A percentile compares a stretch with the other conserved stretches of the same genome.
Conservation (phyloP, 2,888 invertebrate genomes). For the Melanostoma scalare region DNA sequence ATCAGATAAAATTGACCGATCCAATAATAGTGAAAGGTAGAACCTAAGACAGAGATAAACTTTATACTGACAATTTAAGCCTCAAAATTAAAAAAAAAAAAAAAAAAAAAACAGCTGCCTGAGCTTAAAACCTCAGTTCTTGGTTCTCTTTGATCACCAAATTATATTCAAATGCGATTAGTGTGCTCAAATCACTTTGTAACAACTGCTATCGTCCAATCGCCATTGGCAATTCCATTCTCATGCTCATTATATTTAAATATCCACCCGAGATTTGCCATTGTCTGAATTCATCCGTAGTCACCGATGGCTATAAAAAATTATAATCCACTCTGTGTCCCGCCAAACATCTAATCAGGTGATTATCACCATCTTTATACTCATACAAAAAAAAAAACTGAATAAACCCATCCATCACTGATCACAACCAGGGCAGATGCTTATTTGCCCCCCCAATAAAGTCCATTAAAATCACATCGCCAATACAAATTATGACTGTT, state of each 20-base stretch:
- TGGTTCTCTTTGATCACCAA: too few species aligned
- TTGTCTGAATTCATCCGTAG: constrained; percentile 21
- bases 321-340: constrained; percentile 35
- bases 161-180: too few species aligned
- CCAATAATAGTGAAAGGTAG: too few species aligned
- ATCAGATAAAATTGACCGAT: too few species aligned
- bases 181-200: too few species aligned
- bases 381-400: neutral
- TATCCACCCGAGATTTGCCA: constrained; percentile 4
- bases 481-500: constrained; percentile 43
- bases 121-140: too few species aligned
- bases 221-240: constrained; percentile 4
- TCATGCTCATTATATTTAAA: constrained; percentile 43
- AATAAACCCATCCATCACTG: constrained; percentile 7
- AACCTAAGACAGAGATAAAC: too few species aligned
- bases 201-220: neutral
- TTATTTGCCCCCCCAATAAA: neutral
- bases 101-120: too few species aligned
- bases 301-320: constrained; percentile 11
- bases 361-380: constrained; percentile 32
- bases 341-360: constrained; percentile 37
- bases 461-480: constrained; percentile 58
- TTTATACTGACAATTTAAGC: too few species aligned
- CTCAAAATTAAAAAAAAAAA: too few species aligned
- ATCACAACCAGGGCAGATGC: constrained; percentile 39